phyloP scores from a whole-genome alignment of 2,113 vertebrate species.

The Arothron firmamentum region DNA sequence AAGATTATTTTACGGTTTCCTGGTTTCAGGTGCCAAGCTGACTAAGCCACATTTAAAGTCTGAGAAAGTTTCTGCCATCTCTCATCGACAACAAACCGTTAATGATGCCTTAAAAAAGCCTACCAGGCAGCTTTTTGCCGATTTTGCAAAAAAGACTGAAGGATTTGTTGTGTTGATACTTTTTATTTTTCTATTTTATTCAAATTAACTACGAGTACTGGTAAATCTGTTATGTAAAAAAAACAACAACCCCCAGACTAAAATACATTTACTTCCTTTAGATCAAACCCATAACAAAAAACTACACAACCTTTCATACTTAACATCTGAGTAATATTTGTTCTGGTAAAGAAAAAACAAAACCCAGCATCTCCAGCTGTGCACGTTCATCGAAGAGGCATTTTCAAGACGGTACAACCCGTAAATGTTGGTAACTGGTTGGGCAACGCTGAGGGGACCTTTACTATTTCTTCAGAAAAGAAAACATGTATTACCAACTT shows the following conservation, averaged over 20 bases:
- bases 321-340: constrained; percentile 26
- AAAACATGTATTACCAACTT: too few species aligned
- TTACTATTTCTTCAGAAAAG: neutral
- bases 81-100: neutral
- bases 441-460: too few species aligned
- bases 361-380: constrained; percentile 4
- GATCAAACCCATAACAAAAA: too few species aligned
- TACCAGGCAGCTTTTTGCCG: too few species aligned
- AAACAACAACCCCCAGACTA: neutral
- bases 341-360: constrained; percentile 22
- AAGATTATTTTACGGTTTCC: constrained; percentile 43
- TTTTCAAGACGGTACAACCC: constrained; percentile 18
- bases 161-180: too few species aligned
- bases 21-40: constrained; percentile 34
- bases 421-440: too few species aligned
- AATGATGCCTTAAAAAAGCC: neutral
- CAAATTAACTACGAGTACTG: too few species aligned
- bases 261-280: too few species aligned
- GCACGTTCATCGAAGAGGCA: constrained; percentile 23
- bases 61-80: neutral
- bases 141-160: too few species aligned
- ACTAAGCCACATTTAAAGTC: constrained; percentile 1
- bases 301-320: too few species aligned
- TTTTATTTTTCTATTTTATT: too few species aligned
- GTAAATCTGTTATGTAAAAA: neutral